Evolutionary conservation across 2,888 invertebrate species (phyloP).

Genomic region (Ferdinandea cuprea): DNA sequence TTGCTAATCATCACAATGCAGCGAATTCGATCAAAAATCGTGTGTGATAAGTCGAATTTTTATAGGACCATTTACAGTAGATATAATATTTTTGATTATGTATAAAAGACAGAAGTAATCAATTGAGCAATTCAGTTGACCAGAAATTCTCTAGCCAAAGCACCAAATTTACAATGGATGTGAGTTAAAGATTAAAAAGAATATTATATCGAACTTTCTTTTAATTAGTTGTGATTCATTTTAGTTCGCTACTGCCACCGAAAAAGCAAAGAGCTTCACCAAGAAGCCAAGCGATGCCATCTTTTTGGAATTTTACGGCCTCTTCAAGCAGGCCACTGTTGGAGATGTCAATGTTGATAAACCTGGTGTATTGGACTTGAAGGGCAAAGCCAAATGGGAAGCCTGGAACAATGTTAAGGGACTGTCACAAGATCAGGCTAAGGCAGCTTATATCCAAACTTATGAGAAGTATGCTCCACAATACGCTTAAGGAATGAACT

Average conservation of each 20-base stretch:
- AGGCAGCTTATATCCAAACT: slow-evolving; percentile 90
- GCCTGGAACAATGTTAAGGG: slow-evolving; percentile 95
- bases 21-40: neutral
- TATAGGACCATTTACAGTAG: neutral
- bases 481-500: slow-evolving; percentile 82
- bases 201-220: neutral
- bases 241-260: slow-evolving; percentile 89
- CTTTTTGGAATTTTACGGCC: slow-evolving; percentile 91
- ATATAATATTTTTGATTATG: neutral
- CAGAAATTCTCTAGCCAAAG: neutral
- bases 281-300: slow-evolving; percentile 91
- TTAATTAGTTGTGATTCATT: neutral
- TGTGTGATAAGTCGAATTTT: slow-evolving; percentile 23
- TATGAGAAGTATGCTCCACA: slow-evolving; percentile 85
- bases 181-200: slow-evolving; percentile 39
- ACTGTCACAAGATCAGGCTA: slow-evolving; percentile 89
- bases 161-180: slow-evolving; percentile 65
- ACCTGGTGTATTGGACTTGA: slow-evolving; percentile 92
- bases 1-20: too few relatives aligned
- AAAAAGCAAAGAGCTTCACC: slow-evolving; percentile 89
- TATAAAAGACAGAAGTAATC: slow-evolving; percentile 45
- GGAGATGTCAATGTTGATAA: slow-evolving; percentile 94
- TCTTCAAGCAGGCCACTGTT: slow-evolving; percentile 92
- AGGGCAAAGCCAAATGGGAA: slow-evolving; percentile 98
- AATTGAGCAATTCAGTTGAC: slow-evolving; percentile 23